Conservation (phyloP, 1,140 invertebrate genomes). For the Phymorhynchus buccinoides region DNA sequence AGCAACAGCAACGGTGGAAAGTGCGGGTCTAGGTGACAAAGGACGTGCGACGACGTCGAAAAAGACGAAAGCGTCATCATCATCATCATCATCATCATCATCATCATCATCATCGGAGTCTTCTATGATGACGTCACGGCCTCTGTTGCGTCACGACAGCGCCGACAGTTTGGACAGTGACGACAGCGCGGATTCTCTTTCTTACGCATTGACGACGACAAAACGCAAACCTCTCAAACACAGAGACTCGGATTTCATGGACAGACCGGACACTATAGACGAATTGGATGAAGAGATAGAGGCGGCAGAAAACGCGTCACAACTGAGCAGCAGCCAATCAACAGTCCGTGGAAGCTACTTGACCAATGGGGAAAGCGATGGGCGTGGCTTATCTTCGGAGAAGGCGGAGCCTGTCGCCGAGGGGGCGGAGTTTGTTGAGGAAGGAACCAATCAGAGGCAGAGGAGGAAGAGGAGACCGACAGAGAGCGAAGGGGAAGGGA, state of each 20-base stretch:
- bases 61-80: background rate
- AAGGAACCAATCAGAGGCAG: background rate
- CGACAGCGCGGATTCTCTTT: background rate
- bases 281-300: background rate
- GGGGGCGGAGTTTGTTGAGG: background rate
- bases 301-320: background rate
- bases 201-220: background rate
- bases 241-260: background rate
- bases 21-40: too few species aligned
- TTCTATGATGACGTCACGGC: background rate
- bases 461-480: background rate
- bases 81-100: too few species aligned
- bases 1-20: too few species aligned
- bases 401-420: background rate
- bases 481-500: constrained; percentile 21
- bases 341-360: background rate
- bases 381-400: background rate
- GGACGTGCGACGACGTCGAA: background rate
- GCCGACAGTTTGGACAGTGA: background rate
- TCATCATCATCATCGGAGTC: too few species aligned
- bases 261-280: constrained; percentile 23
- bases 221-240: background rate
- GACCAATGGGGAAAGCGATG: background rate
- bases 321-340: background rate
- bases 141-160: background rate